Conservation (phyloP, 2,113 vertebrate genomes). For the Lichenostomus cassidix region DNA sequence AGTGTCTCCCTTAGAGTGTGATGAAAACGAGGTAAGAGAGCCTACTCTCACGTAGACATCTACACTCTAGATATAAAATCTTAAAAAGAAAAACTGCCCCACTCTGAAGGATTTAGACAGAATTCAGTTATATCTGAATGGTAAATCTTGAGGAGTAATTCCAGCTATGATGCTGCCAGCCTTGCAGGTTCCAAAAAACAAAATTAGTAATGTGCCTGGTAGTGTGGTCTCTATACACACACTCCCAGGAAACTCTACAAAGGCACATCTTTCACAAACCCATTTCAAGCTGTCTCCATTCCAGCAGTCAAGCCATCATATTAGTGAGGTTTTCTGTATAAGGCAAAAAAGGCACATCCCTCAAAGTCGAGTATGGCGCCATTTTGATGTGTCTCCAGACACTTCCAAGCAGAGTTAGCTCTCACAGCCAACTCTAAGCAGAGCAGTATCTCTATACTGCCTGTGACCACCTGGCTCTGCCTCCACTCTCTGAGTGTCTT, state of each 20-base stretch:
- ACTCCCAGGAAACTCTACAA: background rate
- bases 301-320: background rate
- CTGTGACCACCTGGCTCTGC: background rate
- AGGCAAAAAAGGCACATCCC: background rate
- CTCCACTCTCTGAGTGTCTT: background rate
- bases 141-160: background rate
- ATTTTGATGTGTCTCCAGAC: accelerated
- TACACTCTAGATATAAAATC: background rate
- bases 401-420: background rate
- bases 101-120: background rate
- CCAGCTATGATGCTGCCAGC: background rate
- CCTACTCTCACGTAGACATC: background rate
- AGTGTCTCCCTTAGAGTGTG: background rate
- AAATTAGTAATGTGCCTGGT: background rate
- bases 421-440: background rate
- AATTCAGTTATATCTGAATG: background rate
- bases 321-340: background rate
- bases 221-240: background rate
- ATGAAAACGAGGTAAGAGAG: background rate
- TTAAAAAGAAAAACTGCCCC: background rate
- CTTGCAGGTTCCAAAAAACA: background rate
- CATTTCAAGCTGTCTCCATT: background rate
- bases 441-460: accelerated
- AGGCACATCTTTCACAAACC: background rate
- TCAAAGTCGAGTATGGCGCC: accelerated